Evolutionary conservation across 2,113 vertebrate species (phyloP).

Genomic region (Manacus vitellinus): DNA sequence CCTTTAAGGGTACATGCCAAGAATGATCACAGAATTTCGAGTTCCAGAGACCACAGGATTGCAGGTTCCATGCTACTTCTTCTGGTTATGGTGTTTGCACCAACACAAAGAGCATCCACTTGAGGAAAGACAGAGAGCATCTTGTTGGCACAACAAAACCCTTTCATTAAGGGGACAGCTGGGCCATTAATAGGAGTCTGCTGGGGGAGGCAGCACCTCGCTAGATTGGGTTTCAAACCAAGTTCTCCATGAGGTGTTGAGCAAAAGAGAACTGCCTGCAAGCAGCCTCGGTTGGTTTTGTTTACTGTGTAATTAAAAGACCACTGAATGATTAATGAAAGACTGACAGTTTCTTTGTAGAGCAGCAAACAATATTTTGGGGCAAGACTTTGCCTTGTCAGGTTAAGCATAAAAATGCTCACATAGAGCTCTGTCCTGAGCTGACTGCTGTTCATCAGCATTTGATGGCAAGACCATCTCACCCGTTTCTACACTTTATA

Average conservation of each 20-base stretch:
- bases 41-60: not conserved
- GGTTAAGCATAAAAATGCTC: not conserved
- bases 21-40: not conserved
- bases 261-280: not conserved
- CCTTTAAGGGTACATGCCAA: not conserved
- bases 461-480: not conserved
- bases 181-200: not conserved
- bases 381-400: not conserved
- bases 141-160: conserved; percentile 20
- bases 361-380: not conserved
- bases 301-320: not conserved
- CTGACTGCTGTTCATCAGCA: not conserved
- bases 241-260: conserved; percentile 40
- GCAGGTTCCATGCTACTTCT: not conserved
- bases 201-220: not conserved
- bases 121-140: not conserved
- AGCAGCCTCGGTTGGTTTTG: not conserved
- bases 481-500: not conserved
- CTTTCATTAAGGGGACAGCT: not conserved
- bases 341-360: not conserved
- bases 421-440: not conserved
- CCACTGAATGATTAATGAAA: conserved; percentile 23
- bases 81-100: not conserved
- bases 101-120: not conserved
- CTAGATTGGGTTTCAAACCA: conserved; percentile 48